phyloP scores from a whole-genome alignment of 2,888 invertebrate genomes.

The Eupithecia abbreviata region DNA sequence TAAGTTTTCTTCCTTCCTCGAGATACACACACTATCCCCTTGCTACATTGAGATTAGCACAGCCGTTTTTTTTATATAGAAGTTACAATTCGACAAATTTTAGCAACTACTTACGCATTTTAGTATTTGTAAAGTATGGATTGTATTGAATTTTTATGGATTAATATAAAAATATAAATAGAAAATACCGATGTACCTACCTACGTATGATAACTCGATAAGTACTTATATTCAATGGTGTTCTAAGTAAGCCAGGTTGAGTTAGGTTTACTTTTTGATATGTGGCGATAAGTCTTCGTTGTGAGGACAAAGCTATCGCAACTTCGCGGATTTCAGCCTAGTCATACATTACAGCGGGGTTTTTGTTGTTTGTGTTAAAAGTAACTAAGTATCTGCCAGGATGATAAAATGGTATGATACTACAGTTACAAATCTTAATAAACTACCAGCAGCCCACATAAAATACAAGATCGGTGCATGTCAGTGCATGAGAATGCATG shows the following conservation, averaged over 20 bases:
- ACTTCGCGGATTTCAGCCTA: constrained; percentile 58
- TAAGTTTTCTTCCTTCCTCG: neutral
- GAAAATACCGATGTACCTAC: neutral
- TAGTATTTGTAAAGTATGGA: neutral
- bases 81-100: neutral
- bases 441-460: neutral
- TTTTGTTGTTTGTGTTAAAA: constrained; percentile 1
- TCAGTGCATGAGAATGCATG: no score
- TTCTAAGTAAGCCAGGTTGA: constrained; percentile 66
- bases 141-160: neutral
- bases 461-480: neutral
- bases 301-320: constrained; percentile 32
- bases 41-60: neutral
- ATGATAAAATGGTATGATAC: neutral
- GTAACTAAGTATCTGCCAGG: neutral
- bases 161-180: neutral
- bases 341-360: constrained; percentile 37
- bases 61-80: neutral
- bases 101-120: neutral
- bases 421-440: neutral
- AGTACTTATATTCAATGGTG: constrained; percentile 46
- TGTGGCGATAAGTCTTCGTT: constrained; percentile 58
- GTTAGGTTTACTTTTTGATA: constrained; percentile 75
- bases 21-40: neutral
- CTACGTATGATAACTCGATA: constrained; percentile 8